Conservation (phyloP, 1,140 invertebrate genomes). For the Chironomus striatipennis region DNA sequence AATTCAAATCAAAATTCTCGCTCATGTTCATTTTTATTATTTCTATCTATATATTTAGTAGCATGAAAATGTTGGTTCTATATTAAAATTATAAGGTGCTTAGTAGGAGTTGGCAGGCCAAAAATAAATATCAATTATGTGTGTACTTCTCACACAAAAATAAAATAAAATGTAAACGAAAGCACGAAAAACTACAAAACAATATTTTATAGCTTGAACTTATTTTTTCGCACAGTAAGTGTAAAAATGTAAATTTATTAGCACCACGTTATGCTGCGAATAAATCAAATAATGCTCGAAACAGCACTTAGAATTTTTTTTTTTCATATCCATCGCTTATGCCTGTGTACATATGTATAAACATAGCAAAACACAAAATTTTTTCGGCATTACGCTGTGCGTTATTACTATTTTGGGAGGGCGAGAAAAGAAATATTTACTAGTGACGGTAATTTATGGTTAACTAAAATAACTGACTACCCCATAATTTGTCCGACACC, state of each 20-base stretch:
- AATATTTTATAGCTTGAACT: conserved; percentile 3
- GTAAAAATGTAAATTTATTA: conserved; percentile 24
- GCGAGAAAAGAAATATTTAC: conserved; percentile 10
- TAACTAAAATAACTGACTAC: conserved; percentile 19
- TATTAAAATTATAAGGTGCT: neutral
- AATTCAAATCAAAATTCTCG: too few species aligned
- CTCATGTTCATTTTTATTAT: too few species aligned
- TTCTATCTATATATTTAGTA: too few species aligned
- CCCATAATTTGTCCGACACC: conserved; percentile 20
- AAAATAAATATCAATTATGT: conserved; percentile 23
- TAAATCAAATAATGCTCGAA: conserved; percentile 18
- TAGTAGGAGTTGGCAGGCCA: conserved; percentile 13
- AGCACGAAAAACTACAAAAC: neutral
- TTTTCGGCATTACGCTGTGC: neutral
- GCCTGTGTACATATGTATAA: neutral
- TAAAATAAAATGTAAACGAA: too few species aligned
- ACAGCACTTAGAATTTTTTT: neutral
- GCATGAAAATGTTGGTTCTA: neutral
- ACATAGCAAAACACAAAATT: too few species aligned
- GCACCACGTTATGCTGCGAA: neutral
- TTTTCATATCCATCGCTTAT: neutral
- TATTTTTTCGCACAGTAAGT: conserved; percentile 16
- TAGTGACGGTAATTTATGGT: conserved; percentile 22
- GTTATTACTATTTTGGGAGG: neutral
- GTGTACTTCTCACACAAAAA: neutral